Evolutionary conservation across 37 sponge, comb jelly and placozoan species (phyloP).

Genomic region (Axinella damicornis): DNA sequence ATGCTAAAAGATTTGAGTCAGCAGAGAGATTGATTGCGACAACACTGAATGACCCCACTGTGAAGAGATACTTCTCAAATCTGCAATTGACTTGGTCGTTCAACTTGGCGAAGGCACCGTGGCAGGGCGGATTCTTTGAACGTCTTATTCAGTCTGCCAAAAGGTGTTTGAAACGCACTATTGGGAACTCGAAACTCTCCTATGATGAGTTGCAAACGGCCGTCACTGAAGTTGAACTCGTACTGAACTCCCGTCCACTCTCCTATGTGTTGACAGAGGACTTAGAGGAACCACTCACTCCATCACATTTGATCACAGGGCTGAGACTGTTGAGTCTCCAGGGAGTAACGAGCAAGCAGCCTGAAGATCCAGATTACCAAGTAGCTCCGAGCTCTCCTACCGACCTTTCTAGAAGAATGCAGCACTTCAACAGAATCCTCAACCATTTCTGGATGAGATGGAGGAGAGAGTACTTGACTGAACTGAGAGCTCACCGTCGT

Average conservation of each 20-base stretch:
- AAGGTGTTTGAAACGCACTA: slow-evolving; percentile 26
- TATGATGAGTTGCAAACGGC: slow-evolving; percentile 31
- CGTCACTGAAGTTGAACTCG: slow-evolving; percentile 44
- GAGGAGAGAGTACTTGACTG: slow-evolving; percentile 35
- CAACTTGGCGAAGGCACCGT: no score
- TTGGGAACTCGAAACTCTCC: slow-evolving; percentile 18
- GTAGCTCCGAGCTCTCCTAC: neutral
- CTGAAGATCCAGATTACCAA: slow-evolving; percentile 2
- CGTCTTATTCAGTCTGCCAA: slow-evolving; percentile 21
- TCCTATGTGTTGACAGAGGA: slow-evolving; percentile 17
- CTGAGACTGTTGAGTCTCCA: slow-evolving; percentile 4
- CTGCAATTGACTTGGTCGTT: neutral
- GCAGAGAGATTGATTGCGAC: neutral
- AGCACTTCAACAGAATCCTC: neutral
- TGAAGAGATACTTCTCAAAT: neutral
- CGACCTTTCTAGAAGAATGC: neutral
- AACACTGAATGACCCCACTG: neutral
- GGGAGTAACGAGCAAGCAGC: neutral
- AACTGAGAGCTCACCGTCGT: no score
- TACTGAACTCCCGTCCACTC: no score
- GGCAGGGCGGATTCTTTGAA: slow-evolving; percentile 28
- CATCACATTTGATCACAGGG: slow-evolving; percentile 31
- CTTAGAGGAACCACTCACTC: no score
- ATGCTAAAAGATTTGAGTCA: slow-evolving; percentile 32
- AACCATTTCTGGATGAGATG: slow-evolving; percentile 36